Evolutionary conservation across 30 jellyfish, hydroid and myxozoan genomes (phyloP).

Genomic region (Nemopilema nomurai): DNA sequence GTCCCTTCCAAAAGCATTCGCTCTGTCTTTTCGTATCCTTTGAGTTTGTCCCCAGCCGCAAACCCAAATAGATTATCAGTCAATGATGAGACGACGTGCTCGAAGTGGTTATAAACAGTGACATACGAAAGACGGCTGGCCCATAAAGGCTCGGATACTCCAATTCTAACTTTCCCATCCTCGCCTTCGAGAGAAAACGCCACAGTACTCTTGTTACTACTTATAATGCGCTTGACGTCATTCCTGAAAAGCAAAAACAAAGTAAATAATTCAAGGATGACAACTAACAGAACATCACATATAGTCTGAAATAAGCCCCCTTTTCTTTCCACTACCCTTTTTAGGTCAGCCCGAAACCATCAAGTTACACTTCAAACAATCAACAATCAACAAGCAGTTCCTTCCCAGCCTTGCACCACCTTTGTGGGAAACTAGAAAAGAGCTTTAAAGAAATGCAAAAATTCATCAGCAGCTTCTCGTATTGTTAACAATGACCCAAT

Average conservation of each 20-base stretch:
- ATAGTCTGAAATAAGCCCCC: too few species aligned
- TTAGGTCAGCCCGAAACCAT: too few species aligned
- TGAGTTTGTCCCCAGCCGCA: constrained; percentile 67
- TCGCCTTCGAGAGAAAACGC: constrained; percentile 58
- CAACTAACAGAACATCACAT: neutral
- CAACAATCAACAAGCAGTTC: too few species aligned
- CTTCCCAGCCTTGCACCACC: too few species aligned
- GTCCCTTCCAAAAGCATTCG: constrained; percentile 67
- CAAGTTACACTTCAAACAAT: too few species aligned
- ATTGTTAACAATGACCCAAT: too few species aligned
- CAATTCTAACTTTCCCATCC: constrained; percentile 30
- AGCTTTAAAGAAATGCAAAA: too few species aligned
- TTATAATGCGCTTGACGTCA: constrained; percentile 42
- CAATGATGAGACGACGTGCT: constrained; percentile 43
- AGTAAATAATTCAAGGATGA: neutral
- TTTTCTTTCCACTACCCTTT: too few species aligned
- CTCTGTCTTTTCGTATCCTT: constrained; percentile 78
- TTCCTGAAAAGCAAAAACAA: constrained; percentile 44
- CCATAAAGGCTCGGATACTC: constrained; percentile 57
- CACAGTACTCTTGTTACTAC: constrained; percentile 32
- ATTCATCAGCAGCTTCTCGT: too few species aligned
- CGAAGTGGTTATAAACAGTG: constrained; percentile 41
- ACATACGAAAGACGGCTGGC: constrained; percentile 50
- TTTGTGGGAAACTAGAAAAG: too few species aligned
- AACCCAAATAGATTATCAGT: constrained; percentile 45